Evolutionary conservation across 2,888 invertebrate species (phyloP), one percentile per base, ranked within the genome.

Genomic region (Noctua pronuba): DNA sequence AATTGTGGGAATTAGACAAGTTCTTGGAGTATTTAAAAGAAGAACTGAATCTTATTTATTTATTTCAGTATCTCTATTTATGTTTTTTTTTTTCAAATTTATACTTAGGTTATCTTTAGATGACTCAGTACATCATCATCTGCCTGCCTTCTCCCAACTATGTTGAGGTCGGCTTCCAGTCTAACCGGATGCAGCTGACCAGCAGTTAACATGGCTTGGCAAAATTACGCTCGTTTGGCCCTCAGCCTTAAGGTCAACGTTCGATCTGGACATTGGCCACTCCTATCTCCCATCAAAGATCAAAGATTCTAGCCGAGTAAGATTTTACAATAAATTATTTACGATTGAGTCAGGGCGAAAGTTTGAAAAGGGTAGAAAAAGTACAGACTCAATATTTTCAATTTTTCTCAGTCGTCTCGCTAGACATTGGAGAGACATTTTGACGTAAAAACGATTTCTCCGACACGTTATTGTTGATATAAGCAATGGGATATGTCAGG

Each of bases 381-480:
- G 13, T 18, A 31, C 55, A 75, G 16, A 62, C 35, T 1, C 13
- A 46, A 70, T 46, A 80, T 18, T 81, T 52, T 55, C 24, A 18
- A 44, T 58, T 7, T 49, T 49, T n/a, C 35, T 58, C 7, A 38
- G 35, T 38, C 5, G 2, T 24, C 41, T 28, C 28, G 5, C 31
- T 31, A 44, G 64, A 69, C n/a, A 65, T 46, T 4, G 16, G 8
- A 69, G 1, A 21, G 62, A 65, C 28, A 35, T 79, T 72, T 74
- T 65, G 72, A 84, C 85, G 52, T 58, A 28, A 69, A 79, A 46
- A 46, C 70, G 38, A 66, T 80, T 46, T 3, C 10, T 65, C 18
- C 69, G 75, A 35, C 85, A 65, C 21, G 55, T 69, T 84, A 46
- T 75, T 80, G 52, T 60, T 75, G 62, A 73, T 66, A 65, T 11